Evolutionary conservation across 53 echinoderm and acorn worm species (phyloP), one percentile per base, ranked within the genome.

Genomic region (Actinopyga echinites): DNA sequence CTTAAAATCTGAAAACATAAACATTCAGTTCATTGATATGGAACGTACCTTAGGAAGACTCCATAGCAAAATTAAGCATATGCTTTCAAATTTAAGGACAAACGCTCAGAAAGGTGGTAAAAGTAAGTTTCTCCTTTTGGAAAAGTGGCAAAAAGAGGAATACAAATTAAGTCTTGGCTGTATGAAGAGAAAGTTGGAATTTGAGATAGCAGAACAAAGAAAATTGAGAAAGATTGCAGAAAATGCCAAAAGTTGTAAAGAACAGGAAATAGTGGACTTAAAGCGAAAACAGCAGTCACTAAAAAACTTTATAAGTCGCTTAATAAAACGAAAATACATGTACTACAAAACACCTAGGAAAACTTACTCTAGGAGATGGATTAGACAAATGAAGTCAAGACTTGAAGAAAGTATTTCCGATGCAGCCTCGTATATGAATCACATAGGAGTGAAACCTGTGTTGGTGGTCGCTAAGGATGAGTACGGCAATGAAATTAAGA

Each of bases 161-260:
- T 91, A 84, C 38, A 64, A 69, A 34, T 24, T 91, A 19, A 69
- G 26, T 43, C 74, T 91, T 35, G 91, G 87, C 22, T 34, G 69
- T 24, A 65, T 79, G 35, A 91, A 87, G 68, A 68, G 89, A 52
- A 85, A 89, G 85, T 24, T 80, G 13, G 85, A 89, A 36, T 30
- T 42, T 85, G 85, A 89, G 30, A 32, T 89, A 22, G 82, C 80
- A 61, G 24, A 52, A 38, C 79, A 89, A 60, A 80, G 62, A 24
- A 85, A 85, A 53, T 33, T 82, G 38, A 30, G 65, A 32, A 83
- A 84, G 30, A 55, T 89, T 56, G 44, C 64, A 22, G 84, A 89
- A 65, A 42, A 84, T 22, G 69, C 64, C 52, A 23, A 78, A 22
- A 84, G 52, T 52, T 38, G 24, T 40, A 40, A 64, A 12, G 25